Percentiles rank a stretch among this genome's conserved stretches.
Conservation (phyloP, 2,888 invertebrate species). For the Linnaemya vulpina region DNA sequence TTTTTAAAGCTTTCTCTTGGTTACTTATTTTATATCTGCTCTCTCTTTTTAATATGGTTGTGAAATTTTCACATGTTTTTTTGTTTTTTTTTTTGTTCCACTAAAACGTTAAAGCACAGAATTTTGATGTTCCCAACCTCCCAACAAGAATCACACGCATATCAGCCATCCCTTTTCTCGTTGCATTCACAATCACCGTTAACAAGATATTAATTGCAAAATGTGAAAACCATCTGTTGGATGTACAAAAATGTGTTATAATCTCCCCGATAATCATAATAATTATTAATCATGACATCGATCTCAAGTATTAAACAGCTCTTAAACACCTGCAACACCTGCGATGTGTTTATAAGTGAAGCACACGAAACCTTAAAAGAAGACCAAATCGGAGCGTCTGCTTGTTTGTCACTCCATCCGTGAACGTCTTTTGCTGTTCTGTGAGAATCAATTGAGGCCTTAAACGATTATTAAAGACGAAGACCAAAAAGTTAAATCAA, state of each 20-base stretch:
- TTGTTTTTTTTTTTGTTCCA: no score
- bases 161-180: slow-evolving; percentile 8
- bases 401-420: no score
- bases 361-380: slow-evolving; percentile 67
- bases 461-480: slow-evolving; percentile 49
- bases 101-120: not conserved
- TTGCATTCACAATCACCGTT: slow-evolving; percentile 47
- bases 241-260: slow-evolving; percentile 29
- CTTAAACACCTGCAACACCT: slow-evolving; percentile 64
- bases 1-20: no score
- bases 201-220: slow-evolving; percentile 55
- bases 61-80: no score
- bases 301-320: not conserved
- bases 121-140: slow-evolving; percentile 58
- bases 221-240: slow-evolving; percentile 53
- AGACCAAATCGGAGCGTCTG: not conserved
- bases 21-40: no score
- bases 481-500: slow-evolving; percentile 54
- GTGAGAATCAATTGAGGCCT: slow-evolving; percentile 59
- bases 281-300: slow-evolving; percentile 11
- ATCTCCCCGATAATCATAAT: slow-evolving; percentile 18
- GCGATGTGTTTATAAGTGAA: slow-evolving; percentile 26
- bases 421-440: slow-evolving; percentile 32
- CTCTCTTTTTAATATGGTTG: no score
- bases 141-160: slow-evolving; percentile 69